phyloP scores from a whole-genome alignment of 1,140 invertebrate genomes.

The Drosophila pseudoananassae region DNA sequence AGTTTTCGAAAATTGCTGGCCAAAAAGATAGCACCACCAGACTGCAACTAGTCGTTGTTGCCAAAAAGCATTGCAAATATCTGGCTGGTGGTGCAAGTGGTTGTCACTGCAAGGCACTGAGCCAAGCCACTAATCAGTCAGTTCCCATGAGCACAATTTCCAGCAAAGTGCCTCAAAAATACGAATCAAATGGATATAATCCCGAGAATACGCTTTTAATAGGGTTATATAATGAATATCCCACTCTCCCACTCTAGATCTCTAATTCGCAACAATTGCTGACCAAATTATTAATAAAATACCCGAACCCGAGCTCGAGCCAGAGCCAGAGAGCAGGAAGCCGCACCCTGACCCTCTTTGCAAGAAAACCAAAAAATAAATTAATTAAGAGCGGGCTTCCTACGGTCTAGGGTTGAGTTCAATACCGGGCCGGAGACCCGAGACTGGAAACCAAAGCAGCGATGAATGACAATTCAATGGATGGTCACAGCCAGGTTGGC shows the following conservation, averaged over 20 bases:
- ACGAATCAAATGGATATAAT: constrained; percentile 42
- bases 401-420: constrained; percentile 29
- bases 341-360: constrained; percentile 59
- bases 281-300: constrained; percentile 4
- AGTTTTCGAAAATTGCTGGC: constrained; percentile 70
- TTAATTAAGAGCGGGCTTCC: constrained; percentile 71
- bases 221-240: no score
- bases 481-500: not conserved
- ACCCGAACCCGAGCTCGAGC: no score
- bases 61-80: constrained; percentile 77
- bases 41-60: constrained; percentile 79
- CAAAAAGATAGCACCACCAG: constrained; percentile 65
- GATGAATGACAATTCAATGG: constrained; percentile 49
- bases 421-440: constrained; percentile 1
- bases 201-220: constrained; percentile 42
- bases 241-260: not conserved
- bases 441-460: constrained; percentile 5
- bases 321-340: constrained; percentile 71
- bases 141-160: constrained; percentile 79
- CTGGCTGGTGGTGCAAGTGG: constrained; percentile 28
- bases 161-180: constrained; percentile 66
- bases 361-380: constrained; percentile 52
- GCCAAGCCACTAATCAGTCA: constrained; percentile 76
- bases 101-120: constrained; percentile 55
- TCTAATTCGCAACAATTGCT: not conserved